Evolutionary conservation across 2,888 invertebrate genomes (phyloP).

Genomic region (Spialia ferax): DNA sequence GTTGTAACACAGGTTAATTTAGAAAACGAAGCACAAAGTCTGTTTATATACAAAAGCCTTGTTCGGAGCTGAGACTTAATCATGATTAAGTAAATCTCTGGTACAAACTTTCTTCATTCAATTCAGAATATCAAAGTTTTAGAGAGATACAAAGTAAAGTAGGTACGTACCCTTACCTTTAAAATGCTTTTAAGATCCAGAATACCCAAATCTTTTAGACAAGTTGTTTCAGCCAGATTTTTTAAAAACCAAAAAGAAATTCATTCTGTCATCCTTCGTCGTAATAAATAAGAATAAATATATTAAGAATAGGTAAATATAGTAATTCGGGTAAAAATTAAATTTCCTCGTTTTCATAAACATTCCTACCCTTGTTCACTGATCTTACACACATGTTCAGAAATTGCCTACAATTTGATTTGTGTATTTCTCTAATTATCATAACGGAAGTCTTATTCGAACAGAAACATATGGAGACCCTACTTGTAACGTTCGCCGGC

Average conservation of each 20-base stretch:
- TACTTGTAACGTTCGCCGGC: constrained; percentile 63
- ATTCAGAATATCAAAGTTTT: not conserved
- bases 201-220: not conserved
- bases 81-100: not conserved
- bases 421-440: not conserved
- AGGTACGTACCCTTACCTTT: not conserved
- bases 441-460: not conserved
- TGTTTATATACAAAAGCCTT: not conserved
- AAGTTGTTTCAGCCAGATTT: not conserved
- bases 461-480: constrained; percentile 43
- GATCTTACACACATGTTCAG: not conserved
- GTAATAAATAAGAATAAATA: too few relatives aligned
- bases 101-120: not conserved
- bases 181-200: not conserved
- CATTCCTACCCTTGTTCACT: too few relatives aligned
- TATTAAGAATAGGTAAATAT: too few relatives aligned
- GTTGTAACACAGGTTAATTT: not conserved
- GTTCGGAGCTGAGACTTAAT: not conserved
- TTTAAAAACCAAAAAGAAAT: not conserved
- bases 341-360: not conserved
- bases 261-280: too few relatives aligned
- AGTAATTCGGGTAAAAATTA: not conserved
- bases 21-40: not conserved
- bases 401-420: not conserved
- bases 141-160: not conserved